These are phyloP conservation scores for Alectura lathami DNA, from an alignment of 2,113 vertebrate species.

Conservation along the genomic window DNA sequence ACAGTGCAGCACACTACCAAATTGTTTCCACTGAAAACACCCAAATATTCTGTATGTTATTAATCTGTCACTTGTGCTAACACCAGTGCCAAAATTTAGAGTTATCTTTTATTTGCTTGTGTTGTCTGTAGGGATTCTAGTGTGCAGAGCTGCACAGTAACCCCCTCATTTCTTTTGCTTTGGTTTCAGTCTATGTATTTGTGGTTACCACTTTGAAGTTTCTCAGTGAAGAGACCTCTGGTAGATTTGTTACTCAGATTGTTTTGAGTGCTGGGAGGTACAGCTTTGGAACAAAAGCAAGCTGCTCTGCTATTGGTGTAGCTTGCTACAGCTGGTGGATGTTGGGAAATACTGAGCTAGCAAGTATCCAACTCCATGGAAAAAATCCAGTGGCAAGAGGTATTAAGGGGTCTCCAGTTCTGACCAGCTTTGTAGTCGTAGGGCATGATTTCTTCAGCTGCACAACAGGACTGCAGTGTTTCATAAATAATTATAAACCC, in stretches of 20 bases:
- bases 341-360: background rate
- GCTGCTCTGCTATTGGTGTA: background rate
- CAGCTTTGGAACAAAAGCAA: background rate
- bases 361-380: background rate
- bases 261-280: background rate
- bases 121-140: background rate
- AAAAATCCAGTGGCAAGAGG: background rate
- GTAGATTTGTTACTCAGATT: background rate
- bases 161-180: background rate
- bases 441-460: background rate
- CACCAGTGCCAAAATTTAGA: background rate
- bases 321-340: background rate
- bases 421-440: background rate
- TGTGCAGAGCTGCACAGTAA: background rate
- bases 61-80: background rate
- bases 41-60: background rate
- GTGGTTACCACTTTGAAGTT: background rate
- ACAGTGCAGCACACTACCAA: background rate
- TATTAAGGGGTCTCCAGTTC: background rate
- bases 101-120: background rate
- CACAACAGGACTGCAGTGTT: background rate
- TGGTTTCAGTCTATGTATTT: background rate
- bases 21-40: background rate
- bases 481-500: background rate
- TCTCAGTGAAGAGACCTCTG: background rate